phyloP scores from a whole-genome alignment of 2,113 vertebrate genomes.

The Corvus cornix region DNA sequence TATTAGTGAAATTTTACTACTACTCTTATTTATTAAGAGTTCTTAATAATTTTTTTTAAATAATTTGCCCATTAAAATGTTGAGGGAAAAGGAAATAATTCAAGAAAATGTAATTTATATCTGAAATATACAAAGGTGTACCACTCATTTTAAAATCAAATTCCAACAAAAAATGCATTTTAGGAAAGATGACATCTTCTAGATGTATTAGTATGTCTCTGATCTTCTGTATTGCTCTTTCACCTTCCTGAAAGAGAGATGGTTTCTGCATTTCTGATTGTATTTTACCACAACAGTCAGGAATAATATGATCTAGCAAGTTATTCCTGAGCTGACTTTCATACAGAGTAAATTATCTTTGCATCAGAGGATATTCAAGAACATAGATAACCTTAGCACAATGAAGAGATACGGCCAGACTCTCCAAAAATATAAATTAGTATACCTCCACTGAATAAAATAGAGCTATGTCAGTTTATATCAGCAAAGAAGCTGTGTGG shows the following conservation, averaged over 20 bases:
- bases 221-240: background rate
- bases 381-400: background rate
- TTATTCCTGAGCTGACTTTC: background rate
- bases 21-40: background rate
- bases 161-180: background rate
- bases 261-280: conserved; percentile 9
- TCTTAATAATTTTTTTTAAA: background rate
- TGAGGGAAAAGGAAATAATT: background rate
- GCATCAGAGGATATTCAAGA: background rate
- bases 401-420: background rate
- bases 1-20: background rate
- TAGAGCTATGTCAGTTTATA: background rate
- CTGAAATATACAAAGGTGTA: background rate
- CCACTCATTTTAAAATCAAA: background rate
- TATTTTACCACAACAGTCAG: background rate
- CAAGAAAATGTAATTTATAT: background rate
- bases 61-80: background rate
- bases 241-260: background rate
- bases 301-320: background rate
- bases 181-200: background rate
- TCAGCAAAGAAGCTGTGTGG: background rate
- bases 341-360: background rate
- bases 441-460: background rate
- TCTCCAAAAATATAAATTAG: background rate
- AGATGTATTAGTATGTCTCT: background rate